Conservation (phyloP, 30 jellyfish, hydroid and myxozoan genomes). For the Phacellophora camtschatica region DNA sequence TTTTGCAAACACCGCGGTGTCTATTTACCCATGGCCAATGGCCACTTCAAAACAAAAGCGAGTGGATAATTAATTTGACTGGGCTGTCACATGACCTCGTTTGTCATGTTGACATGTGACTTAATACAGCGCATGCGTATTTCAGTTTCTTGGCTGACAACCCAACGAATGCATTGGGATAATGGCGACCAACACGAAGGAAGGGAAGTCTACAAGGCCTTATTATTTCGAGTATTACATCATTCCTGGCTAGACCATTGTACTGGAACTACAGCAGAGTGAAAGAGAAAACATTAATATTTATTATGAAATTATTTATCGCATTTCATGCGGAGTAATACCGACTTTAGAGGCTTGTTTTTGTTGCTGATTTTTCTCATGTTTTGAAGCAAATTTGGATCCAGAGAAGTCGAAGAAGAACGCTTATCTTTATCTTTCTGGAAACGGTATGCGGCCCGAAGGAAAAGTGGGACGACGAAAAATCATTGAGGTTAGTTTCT, state of each 20-base stretch:
- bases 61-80: not conserved
- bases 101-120: conserved; percentile 73
- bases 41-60: not conserved
- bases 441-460: too few species aligned
- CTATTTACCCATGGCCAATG: too few species aligned
- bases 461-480: too few species aligned
- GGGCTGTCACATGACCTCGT: conserved; percentile 59
- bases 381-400: too few species aligned
- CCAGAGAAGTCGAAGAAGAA: too few species aligned
- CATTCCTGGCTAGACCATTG: conserved; percentile 18
- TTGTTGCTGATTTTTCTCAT: not conserved
- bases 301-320: conserved; percentile 15
- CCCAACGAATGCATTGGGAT: conserved; percentile 57
- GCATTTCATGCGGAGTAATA: not conserved
- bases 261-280: not conserved
- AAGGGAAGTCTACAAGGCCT: conserved; percentile 14
- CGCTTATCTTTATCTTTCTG: too few species aligned
- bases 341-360: not conserved
- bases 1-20: too few species aligned
- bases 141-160: conserved; percentile 50
- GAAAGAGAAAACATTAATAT: not conserved
- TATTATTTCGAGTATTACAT: conserved; percentile 18
- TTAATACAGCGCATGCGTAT: conserved; percentile 58
- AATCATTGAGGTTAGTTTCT: too few species aligned
- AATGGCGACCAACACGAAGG: conserved; percentile 74